These are phyloP conservation scores for Lutjanus erythropterus DNA, from an alignment of 2,113 vertebrate genomes.

Conservation along the genomic window DNA sequence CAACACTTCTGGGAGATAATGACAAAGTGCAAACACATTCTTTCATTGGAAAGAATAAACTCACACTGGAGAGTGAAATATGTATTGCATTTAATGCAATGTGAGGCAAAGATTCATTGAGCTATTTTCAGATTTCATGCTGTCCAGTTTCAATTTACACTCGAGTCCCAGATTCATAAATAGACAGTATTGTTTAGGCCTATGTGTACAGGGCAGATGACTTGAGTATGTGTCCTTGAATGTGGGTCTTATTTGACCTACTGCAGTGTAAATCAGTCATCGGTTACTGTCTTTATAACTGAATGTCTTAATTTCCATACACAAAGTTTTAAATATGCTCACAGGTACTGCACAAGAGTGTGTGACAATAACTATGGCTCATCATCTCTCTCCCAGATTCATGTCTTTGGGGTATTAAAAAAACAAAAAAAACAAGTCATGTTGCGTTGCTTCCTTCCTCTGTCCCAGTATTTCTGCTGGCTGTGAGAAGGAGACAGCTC, in stretches of 20 bases:
- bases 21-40: not conserved
- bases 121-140: slow-evolving; percentile 17
- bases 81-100: slow-evolving; percentile 16
- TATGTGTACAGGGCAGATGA: not conserved
- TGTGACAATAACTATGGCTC: not conserved
- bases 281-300: not conserved
- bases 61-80: not conserved
- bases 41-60: slow-evolving; percentile 8
- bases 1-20: not conserved
- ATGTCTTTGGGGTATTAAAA: slow-evolving; percentile 35
- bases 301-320: not conserved
- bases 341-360: not conserved
- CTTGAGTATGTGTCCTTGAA: not conserved
- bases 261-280: not conserved
- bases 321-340: not conserved
- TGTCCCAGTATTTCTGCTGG: slow-evolving; percentile 26
- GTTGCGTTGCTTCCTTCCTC: slow-evolving; percentile 9
- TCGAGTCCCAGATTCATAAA: not conserved
- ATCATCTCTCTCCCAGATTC: slow-evolving; percentile 7
- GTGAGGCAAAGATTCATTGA: not conserved
- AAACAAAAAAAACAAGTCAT: too few species aligned
- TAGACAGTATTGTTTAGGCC: not conserved
- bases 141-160: not conserved
- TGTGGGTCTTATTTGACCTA: not conserved
- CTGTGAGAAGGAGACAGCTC: slow-evolving; percentile 43